Evolutionary conservation across 2,797 vertebrate genomes (phyloP), one percentile per base, ranked within the genome.

Genomic region (Scleropages formosus): DNA sequence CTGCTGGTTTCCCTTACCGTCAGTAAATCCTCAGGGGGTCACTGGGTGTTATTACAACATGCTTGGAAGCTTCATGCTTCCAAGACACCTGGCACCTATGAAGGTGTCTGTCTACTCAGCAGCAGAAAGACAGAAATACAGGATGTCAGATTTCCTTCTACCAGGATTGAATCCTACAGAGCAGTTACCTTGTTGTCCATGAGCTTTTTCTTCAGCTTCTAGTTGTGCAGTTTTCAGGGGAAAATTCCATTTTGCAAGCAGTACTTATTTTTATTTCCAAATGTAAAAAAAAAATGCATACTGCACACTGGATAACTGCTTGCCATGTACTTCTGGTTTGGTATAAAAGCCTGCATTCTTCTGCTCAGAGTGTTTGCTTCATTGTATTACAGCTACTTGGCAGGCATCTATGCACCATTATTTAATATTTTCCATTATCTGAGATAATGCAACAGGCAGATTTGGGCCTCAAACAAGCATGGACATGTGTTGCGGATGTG

Each of bases 221-320:
- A 44, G 22, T 31, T 67, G 18, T 67, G 15, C 67, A 8, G 27
- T 20, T 11, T 39, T 68, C n/a, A n/a, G 18, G 11, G 16, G 9
- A 20, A 16, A 39, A 47, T n/a, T 68, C 18, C 67, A 67, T n/a
- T n/a, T n/a, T n/a, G n/a, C n/a, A n/a, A n/a, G n/a, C 22, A 68
- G 44, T 68, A 39, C 31, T 31, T 49, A 47, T 15, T n/a, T n/a
- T n/a, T n/a, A n/a, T n/a, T n/a, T n/a, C n/a, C n/a, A n/a, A n/a
- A n/a, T n/a, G n/a, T n/a, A n/a, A n/a, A n/a, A n/a, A n/a, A n/a
- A n/a, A n/a, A n/a, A n/a, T n/a, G n/a, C n/a, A n/a, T n/a, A n/a
- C n/a, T n/a, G n/a, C n/a, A n/a, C n/a, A n/a, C n/a, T n/a, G n/a
- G n/a, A n/a, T n/a, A n/a, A n/a, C n/a, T n/a, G n/a, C n/a, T n/a